Base-by-base conservation (phyloP, 2,113 vertebrate species). In the Hypocryptadius cinnamomeus region DNA sequence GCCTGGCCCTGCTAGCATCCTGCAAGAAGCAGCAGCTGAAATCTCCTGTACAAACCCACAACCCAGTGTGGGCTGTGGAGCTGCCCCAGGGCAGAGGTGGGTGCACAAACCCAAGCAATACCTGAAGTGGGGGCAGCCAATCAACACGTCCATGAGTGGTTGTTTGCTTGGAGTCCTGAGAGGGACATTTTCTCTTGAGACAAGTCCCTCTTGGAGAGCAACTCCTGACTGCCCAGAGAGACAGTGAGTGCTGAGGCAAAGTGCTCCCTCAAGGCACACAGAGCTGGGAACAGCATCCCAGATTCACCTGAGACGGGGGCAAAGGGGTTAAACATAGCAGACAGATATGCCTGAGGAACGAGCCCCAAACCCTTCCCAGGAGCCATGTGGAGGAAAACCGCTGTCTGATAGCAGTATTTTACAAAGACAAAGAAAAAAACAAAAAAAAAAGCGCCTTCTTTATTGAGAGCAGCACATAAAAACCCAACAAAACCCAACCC, bases 401-500 rank as follows among this genome's bases (percentile, higher is more conserved):
- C 44, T 74, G 77, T 61, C 35, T 68, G 69, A 84, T 56, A 92
- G 64, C 47, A 56, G 14, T 1, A 1, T 69, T 72, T 88, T 63
- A 93, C 39, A 81, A 72, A 94, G 64, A 89, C 63, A 12, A 68
- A 83, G 70, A 37, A 72, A 61, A 59, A 4, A 14, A 54, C 54
- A 17, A 47, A 48, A 73, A 60, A 28, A 61, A 76, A 71, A n/a
- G 89, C 92, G 88, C 93, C 90, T 92, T 97, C 97, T 99, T 99
- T 99, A 99, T 99, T 99, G 98, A 98, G 98, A 99, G 98, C 98
- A 99, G 98, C 98, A 97, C 97, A 97, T 98, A 98, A 97, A 97
- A 97, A 95, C 85, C 93, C 94, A 95, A 95, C 85, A 94, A 95
- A 96, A 95, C 92, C 92, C 95, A 96, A 96, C 87, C 88, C 82